phyloP scores from a whole-genome alignment of 1,140 invertebrate species.

The Lucilia sericata region DNA sequence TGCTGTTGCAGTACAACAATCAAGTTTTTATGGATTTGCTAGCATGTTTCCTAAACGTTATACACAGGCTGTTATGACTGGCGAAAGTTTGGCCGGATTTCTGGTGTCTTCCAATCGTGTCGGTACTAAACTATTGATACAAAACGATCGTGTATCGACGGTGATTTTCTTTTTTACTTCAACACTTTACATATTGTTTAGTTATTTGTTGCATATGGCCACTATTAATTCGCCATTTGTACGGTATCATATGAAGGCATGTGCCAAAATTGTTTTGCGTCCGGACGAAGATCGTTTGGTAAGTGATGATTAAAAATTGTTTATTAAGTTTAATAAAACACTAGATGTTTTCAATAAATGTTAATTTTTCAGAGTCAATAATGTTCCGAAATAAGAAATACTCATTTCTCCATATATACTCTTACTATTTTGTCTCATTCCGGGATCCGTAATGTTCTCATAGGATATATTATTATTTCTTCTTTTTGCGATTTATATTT shows the following conservation, averaged over 20 bases:
- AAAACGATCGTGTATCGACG: conserved; percentile 82
- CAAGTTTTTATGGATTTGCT: conserved; percentile 93
- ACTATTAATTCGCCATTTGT: conserved; percentile 85
- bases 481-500: too few relatives aligned
- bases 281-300: conserved; percentile 82
- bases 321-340: too few relatives aligned
- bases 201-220: conserved; percentile 81
- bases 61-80: conserved; percentile 93
- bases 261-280: conserved; percentile 79
- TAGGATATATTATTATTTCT: too few relatives aligned
- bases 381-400: too few relatives aligned
- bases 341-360: not conserved
- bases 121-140: conserved; percentile 81
- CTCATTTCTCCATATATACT: too few relatives aligned
- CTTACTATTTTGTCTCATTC: too few relatives aligned
- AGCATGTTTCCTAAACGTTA: conserved; percentile 89
- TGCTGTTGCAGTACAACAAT: conserved; percentile 81
- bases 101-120: conserved; percentile 87
- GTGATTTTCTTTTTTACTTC: conserved; percentile 87
- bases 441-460: too few relatives aligned
- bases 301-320: conserved; percentile 56
- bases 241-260: conserved; percentile 83
- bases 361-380: too few relatives aligned
- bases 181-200: conserved; percentile 78
- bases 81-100: conserved; percentile 91